Evolutionary conservation across 1,140 invertebrate species (phyloP).

Genomic region (Elymnias hypermnestra): DNA sequence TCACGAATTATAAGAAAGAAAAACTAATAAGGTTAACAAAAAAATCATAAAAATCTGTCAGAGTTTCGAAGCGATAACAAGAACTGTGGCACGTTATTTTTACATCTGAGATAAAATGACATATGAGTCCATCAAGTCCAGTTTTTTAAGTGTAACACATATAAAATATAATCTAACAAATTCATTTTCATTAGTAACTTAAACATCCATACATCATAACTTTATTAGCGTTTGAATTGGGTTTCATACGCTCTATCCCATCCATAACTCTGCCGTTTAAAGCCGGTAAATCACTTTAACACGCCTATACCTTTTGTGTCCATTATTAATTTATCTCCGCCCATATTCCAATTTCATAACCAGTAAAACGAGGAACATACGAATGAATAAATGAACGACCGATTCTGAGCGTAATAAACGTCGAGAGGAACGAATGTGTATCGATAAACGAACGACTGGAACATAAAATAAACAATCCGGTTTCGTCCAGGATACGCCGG

Average conservation of each 20-base stretch:
- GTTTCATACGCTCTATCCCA: neutral
- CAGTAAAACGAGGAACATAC: neutral
- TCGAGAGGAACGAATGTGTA: constrained; percentile 26
- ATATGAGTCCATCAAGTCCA: too few species aligned
- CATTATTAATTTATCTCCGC: constrained; percentile 4
- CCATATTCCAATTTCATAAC: constrained; percentile 5
- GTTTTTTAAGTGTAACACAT: too few species aligned
- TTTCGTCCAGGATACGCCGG: neutral
- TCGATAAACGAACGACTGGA: constrained; percentile 28
- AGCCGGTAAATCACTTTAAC: constrained; percentile 3
- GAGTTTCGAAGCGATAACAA: too few species aligned
- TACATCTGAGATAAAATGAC: too few species aligned
- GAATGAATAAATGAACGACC: neutral
- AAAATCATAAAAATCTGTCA: too few species aligned
- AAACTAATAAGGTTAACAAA: too few species aligned
- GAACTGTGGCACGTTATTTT: too few species aligned
- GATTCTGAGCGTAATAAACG: constrained; percentile 23
- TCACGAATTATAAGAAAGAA: too few species aligned
- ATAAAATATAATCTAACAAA: too few species aligned
- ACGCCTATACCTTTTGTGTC: constrained; percentile 5
- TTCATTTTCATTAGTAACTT: too few species aligned
- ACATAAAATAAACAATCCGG: neutral
- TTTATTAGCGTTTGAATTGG: constrained; percentile 1
- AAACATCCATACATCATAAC: neutral
- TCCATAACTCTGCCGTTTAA: constrained; percentile 1